phyloP scores from a whole-genome alignment of 2,888 invertebrate genomes.

The Drosophila acutilabella region DNA sequence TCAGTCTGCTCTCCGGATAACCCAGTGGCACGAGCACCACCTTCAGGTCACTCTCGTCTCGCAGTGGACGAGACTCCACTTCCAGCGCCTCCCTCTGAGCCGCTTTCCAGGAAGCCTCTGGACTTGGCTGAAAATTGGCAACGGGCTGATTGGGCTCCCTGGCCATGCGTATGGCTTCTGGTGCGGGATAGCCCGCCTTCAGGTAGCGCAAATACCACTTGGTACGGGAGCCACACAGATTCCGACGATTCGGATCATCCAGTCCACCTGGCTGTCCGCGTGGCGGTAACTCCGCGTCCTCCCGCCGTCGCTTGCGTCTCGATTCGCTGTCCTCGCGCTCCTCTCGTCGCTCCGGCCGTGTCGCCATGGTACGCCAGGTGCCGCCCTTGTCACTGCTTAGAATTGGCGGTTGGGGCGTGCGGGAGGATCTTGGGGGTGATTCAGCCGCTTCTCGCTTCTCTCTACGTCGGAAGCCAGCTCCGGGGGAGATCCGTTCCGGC shows the following conservation, averaged over 20 bases:
- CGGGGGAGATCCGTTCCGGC: too few relatives aligned
- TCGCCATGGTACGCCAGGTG: constrained; percentile 5
- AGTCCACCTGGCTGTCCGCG: constrained; percentile 3
- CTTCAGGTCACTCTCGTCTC: constrained; percentile 1
- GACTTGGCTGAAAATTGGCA: background rate
- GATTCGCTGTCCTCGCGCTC: too few relatives aligned
- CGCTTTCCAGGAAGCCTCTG: background rate
- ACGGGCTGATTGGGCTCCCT: constrained; percentile 38
- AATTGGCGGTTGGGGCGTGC: background rate
- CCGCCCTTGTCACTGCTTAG: background rate
- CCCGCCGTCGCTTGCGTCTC: background rate
- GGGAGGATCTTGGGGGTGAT: background rate
- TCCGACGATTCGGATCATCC: background rate
- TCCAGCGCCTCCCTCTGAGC: too few relatives aligned
- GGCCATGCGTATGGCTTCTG: constrained; percentile 33
- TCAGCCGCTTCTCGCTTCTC: background rate
- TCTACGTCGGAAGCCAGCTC: too few relatives aligned
- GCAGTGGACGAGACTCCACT: too few relatives aligned
- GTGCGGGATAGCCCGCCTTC: constrained; percentile 6
- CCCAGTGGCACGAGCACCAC: constrained; percentile 26
- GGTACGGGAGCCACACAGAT: constrained; percentile 26
- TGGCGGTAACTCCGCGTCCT: background rate
- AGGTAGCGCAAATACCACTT: constrained; percentile 44
- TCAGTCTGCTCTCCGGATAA: constrained; percentile 20
- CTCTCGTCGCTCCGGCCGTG: background rate